Percentiles rank a stretch among this genome's conserved stretches.
These are phyloP conservation scores for Brachionus paranguensis DNA, from an alignment of 1,140 invertebrate genomes.

Conservation along the genomic window DNA sequence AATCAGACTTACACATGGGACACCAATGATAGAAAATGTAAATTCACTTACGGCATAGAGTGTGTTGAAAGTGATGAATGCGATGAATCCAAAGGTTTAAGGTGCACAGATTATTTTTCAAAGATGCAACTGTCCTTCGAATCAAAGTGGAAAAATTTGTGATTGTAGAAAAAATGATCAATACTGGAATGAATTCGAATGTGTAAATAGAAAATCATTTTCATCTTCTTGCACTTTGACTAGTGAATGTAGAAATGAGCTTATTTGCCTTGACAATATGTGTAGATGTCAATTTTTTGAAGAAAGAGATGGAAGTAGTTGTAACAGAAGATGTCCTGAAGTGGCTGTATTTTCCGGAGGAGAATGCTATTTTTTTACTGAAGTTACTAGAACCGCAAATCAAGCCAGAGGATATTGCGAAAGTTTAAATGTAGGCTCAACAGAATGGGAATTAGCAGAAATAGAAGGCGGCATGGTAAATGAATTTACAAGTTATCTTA, in stretches of 20 bases:
- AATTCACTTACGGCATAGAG: background rate
- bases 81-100: background rate
- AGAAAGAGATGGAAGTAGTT: background rate
- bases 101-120: background rate
- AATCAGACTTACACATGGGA: background rate
- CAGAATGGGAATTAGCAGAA: background rate
- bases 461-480: background rate
- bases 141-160: background rate
- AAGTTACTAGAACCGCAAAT: background rate
- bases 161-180: background rate
- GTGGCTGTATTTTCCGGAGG: too few relatives aligned
- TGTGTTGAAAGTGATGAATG: background rate
- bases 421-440: background rate
- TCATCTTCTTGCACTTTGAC: background rate
- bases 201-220: background rate
- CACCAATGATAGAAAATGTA: background rate
- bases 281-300: background rate
- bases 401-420: background rate
- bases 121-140: background rate
- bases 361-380: too few relatives aligned
- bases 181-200: background rate
- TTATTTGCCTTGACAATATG: background rate
- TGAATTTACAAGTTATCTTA: background rate
- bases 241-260: background rate
- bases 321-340: background rate